phyloP scores from a whole-genome alignment of 2,113 vertebrate species.

The Phalacrocorax pelagicus region DNA sequence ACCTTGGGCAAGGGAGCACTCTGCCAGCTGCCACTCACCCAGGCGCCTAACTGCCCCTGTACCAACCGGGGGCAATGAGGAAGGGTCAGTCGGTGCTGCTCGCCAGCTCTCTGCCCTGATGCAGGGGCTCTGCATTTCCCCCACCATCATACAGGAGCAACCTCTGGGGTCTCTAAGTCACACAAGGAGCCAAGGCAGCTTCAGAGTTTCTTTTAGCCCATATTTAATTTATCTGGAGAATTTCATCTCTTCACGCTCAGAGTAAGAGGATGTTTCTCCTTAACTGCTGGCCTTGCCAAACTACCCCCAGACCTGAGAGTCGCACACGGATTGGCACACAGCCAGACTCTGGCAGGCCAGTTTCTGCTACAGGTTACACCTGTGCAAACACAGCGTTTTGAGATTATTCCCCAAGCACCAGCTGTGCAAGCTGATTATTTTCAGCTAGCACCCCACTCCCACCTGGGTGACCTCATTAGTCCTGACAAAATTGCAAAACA shows the following conservation, averaged over 20 bases:
- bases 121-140: background rate
- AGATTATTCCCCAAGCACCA: conserved; percentile 25
- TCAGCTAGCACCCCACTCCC: background rate
- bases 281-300: background rate
- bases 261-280: background rate
- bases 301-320: background rate
- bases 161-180: background rate
- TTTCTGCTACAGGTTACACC: conserved; percentile 49
- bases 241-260: background rate
- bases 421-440: conserved; percentile 60
- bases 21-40: background rate
- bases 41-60: background rate
- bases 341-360: background rate
- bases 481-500: conserved; percentile 18
- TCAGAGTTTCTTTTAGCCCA: background rate
- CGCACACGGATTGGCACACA: background rate
- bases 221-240: background rate
- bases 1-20: background rate
- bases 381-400: conserved; percentile 31
- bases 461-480: conserved; percentile 52
- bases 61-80: background rate
- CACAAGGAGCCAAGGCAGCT: background rate
- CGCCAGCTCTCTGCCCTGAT: background rate
- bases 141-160: background rate
- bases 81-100: accelerated